phyloP scores from a whole-genome alignment of 2,113 vertebrate species.

The Mus musculus region GRCm39 chr1:70185001-70185500 shows the following conservation, averaged over 20 bases:
- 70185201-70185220: constrained; percentile 14
- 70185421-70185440: constrained; percentile 42
- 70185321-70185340: neutral
- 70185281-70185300: neutral
- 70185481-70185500: neutral
- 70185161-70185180: neutral
- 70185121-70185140: constrained; percentile 18
- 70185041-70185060: neutral
- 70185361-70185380: neutral
- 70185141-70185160: constrained; percentile 28
- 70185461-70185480: constrained; percentile 21
- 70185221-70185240: neutral
- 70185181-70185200: constrained; percentile 28
- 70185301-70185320: neutral
- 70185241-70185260: neutral
- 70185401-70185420: neutral
- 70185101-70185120: constrained; percentile 57
- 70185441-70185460: neutral
- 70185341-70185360: neutral
- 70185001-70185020: constrained; percentile 68
- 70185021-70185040: neutral
- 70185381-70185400: neutral
- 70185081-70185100: neutral
- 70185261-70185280: neutral
- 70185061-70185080: neutral